These are phyloP conservation scores for Pelecanus crispus DNA, from an alignment of 2,113 vertebrate genomes.

Conservation along the genomic window DNA sequence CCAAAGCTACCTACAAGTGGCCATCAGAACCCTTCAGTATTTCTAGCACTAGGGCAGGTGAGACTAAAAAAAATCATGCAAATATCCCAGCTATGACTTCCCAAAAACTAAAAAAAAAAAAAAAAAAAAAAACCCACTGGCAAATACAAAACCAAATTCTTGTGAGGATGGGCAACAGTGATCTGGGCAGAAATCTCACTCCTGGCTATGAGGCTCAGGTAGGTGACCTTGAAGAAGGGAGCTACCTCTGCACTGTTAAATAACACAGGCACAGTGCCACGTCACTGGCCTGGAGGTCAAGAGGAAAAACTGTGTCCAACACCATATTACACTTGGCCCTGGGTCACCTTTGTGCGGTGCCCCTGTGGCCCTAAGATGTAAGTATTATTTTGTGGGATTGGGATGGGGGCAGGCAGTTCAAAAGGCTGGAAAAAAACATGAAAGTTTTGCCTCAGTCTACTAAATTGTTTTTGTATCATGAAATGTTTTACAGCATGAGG, in stretches of 20 bases:
- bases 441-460: background rate
- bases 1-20: background rate
- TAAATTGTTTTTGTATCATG: background rate
- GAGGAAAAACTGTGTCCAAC: background rate
- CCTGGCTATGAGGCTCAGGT: background rate
- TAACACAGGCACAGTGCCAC: background rate
- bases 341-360: background rate
- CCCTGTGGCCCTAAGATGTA: background rate
- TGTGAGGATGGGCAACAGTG: background rate
- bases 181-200: background rate
- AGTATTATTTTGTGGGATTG: background rate
- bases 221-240: background rate
- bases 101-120: background rate
- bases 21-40: background rate
- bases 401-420: background rate
- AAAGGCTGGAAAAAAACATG: background rate
- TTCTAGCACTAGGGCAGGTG: background rate
- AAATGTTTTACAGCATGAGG: background rate
- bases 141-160: background rate
- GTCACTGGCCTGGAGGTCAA: background rate
- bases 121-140: rapidly evolving
- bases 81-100: background rate
- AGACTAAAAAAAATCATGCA: background rate
- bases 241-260: background rate
- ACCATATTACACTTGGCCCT: background rate